Evolutionary conservation across 2,113 vertebrate species (phyloP).

Genomic region (Salvelinus sp.): DNA sequence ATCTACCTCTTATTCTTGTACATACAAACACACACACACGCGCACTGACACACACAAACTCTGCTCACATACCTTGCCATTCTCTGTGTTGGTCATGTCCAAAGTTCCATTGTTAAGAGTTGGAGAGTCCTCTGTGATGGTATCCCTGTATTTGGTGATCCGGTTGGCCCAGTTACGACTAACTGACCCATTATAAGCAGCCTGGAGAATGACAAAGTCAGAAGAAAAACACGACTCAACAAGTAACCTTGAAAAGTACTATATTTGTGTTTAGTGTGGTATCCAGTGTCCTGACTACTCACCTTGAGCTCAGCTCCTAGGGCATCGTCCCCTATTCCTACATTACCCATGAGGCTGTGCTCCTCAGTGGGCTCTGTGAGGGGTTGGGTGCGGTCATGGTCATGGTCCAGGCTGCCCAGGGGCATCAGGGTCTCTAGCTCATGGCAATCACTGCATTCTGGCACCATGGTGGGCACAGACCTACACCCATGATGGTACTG

Average conservation of each 20-base stretch:
- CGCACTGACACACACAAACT: background rate
- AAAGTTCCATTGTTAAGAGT: constrained; percentile 79
- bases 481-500: constrained; percentile 76
- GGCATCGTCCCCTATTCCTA: constrained; percentile 60
- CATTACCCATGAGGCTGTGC: constrained; percentile 76
- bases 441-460: constrained; percentile 79
- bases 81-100: constrained; percentile 77
- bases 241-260: no score
- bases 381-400: constrained; percentile 35
- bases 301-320: constrained; percentile 78
- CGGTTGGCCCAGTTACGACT: constrained; percentile 83
- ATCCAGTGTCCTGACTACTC: constrained; percentile 24
- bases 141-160: constrained; percentile 78
- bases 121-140: constrained; percentile 75
- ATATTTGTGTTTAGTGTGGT: background rate
- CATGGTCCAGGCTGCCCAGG: constrained; percentile 66
- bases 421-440: constrained; percentile 94
- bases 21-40: background rate
- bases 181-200: constrained; percentile 82
- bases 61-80: constrained; percentile 70
- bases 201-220: constrained; percentile 58
- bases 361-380: constrained; percentile 75
- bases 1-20: no score
- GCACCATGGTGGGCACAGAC: constrained; percentile 61
- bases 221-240: background rate